Percentiles rank a stretch among this genome's conserved stretches.
These are phyloP conservation scores for Chlorops oryzae DNA, from an alignment of 1,140 invertebrate species.

Conservation along the genomic window DNA sequence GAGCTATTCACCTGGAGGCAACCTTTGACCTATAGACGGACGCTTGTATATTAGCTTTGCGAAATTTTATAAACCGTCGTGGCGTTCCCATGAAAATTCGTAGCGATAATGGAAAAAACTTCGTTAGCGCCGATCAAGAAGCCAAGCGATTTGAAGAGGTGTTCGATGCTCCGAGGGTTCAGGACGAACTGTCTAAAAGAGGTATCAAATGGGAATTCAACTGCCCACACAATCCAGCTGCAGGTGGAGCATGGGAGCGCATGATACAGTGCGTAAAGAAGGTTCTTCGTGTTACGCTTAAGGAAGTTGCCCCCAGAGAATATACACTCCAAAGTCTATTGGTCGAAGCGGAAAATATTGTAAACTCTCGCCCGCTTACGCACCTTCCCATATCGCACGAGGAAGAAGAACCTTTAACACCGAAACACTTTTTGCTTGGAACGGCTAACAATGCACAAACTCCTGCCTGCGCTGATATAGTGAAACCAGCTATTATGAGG, in stretches of 20 bases:
- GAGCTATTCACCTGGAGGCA: constrained; percentile 21
- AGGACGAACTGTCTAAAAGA: neutral
- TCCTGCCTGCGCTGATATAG: constrained; percentile 7
- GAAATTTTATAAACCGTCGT: constrained; percentile 22
- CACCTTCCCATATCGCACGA: constrained; percentile 25
- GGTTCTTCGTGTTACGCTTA: neutral
- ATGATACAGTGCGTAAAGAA: constrained; percentile 10
- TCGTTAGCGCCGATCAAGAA: constrained; percentile 30
- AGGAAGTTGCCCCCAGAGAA: constrained; percentile 1
- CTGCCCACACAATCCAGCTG: constrained; percentile 26
- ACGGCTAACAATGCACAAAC: constrained; percentile 10
- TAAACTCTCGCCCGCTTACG: constrained; percentile 36
- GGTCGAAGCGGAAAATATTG: constrained; percentile 24
- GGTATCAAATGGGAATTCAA: constrained; percentile 33
- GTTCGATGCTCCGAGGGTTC: neutral
- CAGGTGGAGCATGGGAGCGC: constrained; percentile 24
- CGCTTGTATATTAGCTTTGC: constrained; percentile 13
- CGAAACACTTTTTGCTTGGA: constrained; percentile 31
- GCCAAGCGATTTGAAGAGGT: constrained; percentile 11
- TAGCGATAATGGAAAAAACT: constrained; percentile 44
- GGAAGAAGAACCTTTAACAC: constrained; percentile 28
- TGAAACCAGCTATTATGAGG: constrained; percentile 9
- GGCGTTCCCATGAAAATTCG: constrained; percentile 25
- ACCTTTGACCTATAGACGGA: constrained; percentile 10
- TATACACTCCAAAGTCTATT: constrained; percentile 18